phyloP scores from a whole-genome alignment of 2,888 invertebrate genomes.

The Selenia dentaria region DNA sequence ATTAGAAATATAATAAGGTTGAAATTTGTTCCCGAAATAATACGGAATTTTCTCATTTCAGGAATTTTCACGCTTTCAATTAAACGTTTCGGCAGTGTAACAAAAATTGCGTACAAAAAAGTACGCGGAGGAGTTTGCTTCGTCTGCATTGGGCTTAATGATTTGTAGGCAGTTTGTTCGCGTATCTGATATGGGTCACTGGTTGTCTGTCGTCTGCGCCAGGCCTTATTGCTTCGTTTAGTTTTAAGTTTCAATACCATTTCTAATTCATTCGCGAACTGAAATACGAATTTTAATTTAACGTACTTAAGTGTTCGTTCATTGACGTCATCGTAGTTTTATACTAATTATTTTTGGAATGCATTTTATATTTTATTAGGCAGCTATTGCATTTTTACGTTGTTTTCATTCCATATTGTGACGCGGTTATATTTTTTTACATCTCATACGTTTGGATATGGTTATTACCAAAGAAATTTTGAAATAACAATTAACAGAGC shows the following conservation, averaged over 20 bases:
- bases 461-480: conserved; percentile 77
- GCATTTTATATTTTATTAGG: conserved; percentile 74
- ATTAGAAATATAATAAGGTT: too few relatives aligned
- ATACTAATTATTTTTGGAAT: conserved; percentile 78
- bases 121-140: too few relatives aligned
- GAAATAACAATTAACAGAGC: conserved; percentile 58
- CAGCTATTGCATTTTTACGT: conserved; percentile 74
- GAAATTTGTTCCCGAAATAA: too few relatives aligned
- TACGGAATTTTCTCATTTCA: too few relatives aligned
- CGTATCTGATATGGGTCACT: conserved; percentile 8
- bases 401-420: conserved; percentile 71
- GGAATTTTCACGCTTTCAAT: too few relatives aligned
- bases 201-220: conserved; percentile 62
- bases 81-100: too few relatives aligned
- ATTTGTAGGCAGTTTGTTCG: conserved; percentile 6
- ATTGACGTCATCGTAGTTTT: conserved; percentile 56
- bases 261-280: conserved; percentile 60
- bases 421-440: conserved; percentile 55
- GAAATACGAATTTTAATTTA: conserved; percentile 71
- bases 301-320: conserved; percentile 71
- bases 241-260: conserved; percentile 69
- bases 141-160: too few relatives aligned
- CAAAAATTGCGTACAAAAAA: too few relatives aligned
- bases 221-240: conserved; percentile 64
- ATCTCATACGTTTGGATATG: conserved; percentile 62